Percentiles rank a stretch among this genome's conserved stretches.
Evolutionary conservation across 2,113 vertebrate genomes (phyloP).

Genomic region (Callithrix jacchus): DNA sequence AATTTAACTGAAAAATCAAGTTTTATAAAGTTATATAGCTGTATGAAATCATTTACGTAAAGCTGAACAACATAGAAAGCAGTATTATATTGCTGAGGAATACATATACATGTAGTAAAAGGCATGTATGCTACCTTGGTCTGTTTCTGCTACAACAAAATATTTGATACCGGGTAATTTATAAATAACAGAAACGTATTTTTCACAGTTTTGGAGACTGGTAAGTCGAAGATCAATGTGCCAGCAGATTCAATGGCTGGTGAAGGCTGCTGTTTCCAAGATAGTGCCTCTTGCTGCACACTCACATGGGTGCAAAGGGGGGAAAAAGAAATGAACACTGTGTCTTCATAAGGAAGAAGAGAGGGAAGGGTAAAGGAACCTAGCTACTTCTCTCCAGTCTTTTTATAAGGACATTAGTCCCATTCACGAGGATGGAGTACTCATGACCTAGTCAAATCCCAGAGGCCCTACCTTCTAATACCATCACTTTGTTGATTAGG

Average conservation of each 20-base stretch:
- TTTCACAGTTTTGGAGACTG: background rate
- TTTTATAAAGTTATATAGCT: background rate
- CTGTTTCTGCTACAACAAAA: background rate
- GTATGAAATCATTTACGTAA: background rate
- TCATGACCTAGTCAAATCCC: background rate
- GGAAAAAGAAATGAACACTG: background rate
- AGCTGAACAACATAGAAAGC: background rate
- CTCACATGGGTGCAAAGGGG: background rate
- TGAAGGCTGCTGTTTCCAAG: background rate
- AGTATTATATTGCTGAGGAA: background rate
- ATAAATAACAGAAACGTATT: background rate
- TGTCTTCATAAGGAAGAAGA: background rate
- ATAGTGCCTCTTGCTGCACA: background rate
- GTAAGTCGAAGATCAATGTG: background rate
- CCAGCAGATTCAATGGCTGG: background rate
- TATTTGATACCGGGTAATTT: background rate
- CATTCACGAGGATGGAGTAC: background rate
- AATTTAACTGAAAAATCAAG: background rate
- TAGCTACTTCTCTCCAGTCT: background rate
- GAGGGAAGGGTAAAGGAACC: background rate
- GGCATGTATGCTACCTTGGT: background rate
- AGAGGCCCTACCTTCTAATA: background rate
- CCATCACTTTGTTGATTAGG: background rate
- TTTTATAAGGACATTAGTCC: background rate
- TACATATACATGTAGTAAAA: background rate